Base-by-base conservation (phyloP, 2,113 vertebrate genomes). In the Peromyscus californicus region DNA sequence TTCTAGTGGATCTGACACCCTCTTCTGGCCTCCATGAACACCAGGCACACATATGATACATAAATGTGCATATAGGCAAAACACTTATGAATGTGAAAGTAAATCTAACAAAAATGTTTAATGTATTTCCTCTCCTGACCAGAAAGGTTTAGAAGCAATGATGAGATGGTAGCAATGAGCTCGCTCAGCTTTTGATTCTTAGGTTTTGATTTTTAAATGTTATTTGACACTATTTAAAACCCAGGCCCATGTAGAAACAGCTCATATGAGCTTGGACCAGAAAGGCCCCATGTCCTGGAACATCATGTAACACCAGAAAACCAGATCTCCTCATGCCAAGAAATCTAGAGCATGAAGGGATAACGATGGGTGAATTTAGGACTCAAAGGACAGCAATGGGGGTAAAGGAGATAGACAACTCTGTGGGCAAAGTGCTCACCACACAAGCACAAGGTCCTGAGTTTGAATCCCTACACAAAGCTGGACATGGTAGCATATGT, bases 111-210 rank as follows among this genome's bases (percentile, higher is more conserved):
- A 85, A 82, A 57, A 84, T 42, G 1, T 39, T 7, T 63, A 84
- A 3, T 3, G 9, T 10, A 11, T 65, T 91, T 29, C 7, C 33
- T 51, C 29, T 87, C 26, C 63, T 26, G 45, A 10, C 74, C 8
- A 45, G 67, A 15, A 76, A 90, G 45, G 9, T 63, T 4, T 16
- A 33, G 83, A 87, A 70, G 59, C 26, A n/a, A 45, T 2, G 36
- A 33, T 1, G 15, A 72, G 1, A 7, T 15, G 11, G 72, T 2
- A 45, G 36, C 33, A 8, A 21, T 0, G 12, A 29, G 33, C 6
- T 8, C 31, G 33, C 12, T 1, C 2, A 45, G 17, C 10, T 48
- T 45, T 45, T 48, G 39, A 57, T 13, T 65, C 22, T 54, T 45
- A 36, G n/a, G 75, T 57, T 42, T 15, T 36, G 24, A 61, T 82